These are phyloP conservation scores for Lucifuga dentata DNA, from an alignment of 2,113 vertebrate species.

Conservation along the genomic window DNA sequence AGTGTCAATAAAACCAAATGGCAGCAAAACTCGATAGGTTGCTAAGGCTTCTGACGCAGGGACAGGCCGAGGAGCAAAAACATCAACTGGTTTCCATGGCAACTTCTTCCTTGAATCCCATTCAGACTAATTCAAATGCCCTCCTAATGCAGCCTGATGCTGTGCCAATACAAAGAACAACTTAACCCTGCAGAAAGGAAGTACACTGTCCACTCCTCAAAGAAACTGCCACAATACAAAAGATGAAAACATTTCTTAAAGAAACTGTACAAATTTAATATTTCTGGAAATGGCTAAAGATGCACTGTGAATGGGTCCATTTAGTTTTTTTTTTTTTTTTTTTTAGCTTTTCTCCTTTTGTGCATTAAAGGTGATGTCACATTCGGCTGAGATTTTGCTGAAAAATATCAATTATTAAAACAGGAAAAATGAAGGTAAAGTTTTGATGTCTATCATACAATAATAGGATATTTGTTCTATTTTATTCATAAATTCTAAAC, in stretches of 20 bases:
- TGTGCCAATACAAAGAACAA: conserved; percentile 11
- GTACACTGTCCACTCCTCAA: background rate
- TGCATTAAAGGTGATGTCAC: too few species aligned
- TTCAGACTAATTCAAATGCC: conserved; percentile 26
- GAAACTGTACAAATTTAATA: too few species aligned
- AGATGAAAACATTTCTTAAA: background rate
- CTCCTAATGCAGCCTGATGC: conserved; percentile 21
- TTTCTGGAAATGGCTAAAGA: too few species aligned
- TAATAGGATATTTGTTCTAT: too few species aligned
- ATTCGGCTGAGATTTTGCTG: too few species aligned
- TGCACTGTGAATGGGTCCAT: too few species aligned
- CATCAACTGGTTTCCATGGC: conserved; percentile 56
- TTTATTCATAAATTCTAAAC: too few species aligned
- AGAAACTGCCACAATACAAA: background rate
- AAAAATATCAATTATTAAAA: too few species aligned
- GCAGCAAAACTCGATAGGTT: conserved; percentile 19
- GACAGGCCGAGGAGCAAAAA: background rate
- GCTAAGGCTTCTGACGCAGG: conserved; percentile 7
- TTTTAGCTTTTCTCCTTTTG: too few species aligned
- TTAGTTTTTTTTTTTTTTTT: too few species aligned
- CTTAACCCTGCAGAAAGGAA: conserved; percentile 2
- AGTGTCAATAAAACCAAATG: conserved; percentile 38
- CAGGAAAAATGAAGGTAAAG: too few species aligned
- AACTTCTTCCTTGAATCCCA: conserved; percentile 34
- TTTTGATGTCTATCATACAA: too few species aligned